These are phyloP conservation scores for Laticauda colubrina DNA, from an alignment of 2,113 vertebrate genomes.

Conservation along the genomic window DNA sequence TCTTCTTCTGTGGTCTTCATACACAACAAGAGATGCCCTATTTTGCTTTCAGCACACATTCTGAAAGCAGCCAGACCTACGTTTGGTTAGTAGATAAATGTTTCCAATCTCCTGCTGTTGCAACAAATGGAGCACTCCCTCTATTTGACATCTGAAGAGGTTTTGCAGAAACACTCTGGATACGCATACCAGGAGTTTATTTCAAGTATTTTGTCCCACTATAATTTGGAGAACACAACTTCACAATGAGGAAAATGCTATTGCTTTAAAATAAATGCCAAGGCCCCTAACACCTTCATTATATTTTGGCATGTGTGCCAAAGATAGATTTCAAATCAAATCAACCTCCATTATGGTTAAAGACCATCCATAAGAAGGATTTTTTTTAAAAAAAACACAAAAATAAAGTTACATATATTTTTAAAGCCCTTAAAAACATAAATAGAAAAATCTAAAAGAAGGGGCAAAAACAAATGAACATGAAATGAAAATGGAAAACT, in stretches of 20 bases:
- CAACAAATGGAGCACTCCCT: conserved; percentile 26
- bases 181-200: conserved; percentile 6
- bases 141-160: conserved; percentile 27
- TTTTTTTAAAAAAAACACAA: no score
- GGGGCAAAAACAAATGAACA: no score
- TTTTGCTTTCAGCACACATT: background rate
- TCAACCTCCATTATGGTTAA: background rate
- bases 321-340: background rate
- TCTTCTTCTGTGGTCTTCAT: background rate
- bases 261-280: background rate
- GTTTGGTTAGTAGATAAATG: conserved; percentile 35
- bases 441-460: background rate
- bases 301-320: background rate
- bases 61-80: conserved; percentile 20
- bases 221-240: background rate
- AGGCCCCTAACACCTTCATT: background rate
- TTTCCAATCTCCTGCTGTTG: conserved; percentile 35
- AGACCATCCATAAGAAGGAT: background rate
- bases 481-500: background rate
- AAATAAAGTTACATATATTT: background rate
- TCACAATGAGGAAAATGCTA: background rate
- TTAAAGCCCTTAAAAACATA: background rate
- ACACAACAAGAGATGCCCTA: background rate
- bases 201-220: background rate
- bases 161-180: conserved; percentile 8